Evolutionary conservation across 2,797 vertebrate genomes (phyloP), one percentile per base, ranked within the genome.

Genomic region (Setipinna tenuifilis): DNA sequence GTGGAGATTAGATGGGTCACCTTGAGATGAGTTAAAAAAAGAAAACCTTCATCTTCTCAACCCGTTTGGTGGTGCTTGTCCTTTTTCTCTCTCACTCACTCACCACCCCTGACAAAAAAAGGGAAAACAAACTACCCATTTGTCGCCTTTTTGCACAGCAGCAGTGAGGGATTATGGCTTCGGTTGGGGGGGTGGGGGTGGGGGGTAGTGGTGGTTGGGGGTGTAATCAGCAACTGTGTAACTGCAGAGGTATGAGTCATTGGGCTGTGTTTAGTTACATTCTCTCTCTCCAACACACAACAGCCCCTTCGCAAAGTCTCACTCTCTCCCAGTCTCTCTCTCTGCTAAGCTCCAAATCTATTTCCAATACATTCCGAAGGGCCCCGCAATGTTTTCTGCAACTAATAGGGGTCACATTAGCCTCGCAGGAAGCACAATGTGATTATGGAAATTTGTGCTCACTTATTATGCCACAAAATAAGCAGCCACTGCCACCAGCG

Each of bases 181-280:
- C 2, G 65, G 1, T n/a, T 81, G 35, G 35, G 35, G 35, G 35
- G 35, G 35, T 41, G 35, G 35, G 2, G 35, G 35, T 41, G 35
- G 35, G 35, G 35, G 61, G 25, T 10, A 17, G 35, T 41, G 35
- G 35, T 41, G 35, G 35, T 91, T 41, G 35, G 35, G 35, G 61
- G 25, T 10, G 65, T 86, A 93, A 94, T 93, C 87, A 84, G 68
- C 85, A 78, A 86, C 84, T 0, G 4, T 85, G 85, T 88, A 89
- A 86, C 92, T 93, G 93, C 93, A 91, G 92, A 86, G 84, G 92
- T 91, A 92, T 95, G 94, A 96, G 89, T 96, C 94, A 95, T 94
- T 80, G 57, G 35, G 54, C 58, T 71, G 61, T 46, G 16, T 71
- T 28, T 59, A 16, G 28, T 58, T 35, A 11, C 17, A 9, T 9